These are phyloP conservation scores for Mythimna lalbum DNA, from an alignment of 2,888 invertebrate genomes.

Conservation along the genomic window DNA sequence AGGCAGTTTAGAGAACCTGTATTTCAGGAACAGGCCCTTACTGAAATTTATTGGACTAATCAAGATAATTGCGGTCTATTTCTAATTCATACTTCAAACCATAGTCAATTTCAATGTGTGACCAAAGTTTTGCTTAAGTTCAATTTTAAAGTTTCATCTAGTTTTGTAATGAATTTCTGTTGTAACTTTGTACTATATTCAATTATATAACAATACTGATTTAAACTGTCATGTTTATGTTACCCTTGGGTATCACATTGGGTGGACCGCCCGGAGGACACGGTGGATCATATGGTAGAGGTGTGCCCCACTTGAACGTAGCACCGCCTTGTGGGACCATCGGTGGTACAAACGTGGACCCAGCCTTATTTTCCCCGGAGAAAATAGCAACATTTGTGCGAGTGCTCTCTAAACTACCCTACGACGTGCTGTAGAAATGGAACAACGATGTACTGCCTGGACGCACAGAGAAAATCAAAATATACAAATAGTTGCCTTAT, in stretches of 20 bases:
- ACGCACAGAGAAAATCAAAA: slow-evolving; percentile 70
- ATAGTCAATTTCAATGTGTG: slow-evolving; percentile 47
- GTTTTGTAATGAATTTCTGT: slow-evolving; percentile 51
- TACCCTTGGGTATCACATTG: too few species aligned
- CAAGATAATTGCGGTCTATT: slow-evolving; percentile 9
- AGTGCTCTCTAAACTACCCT: slow-evolving; percentile 77
- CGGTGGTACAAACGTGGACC: slow-evolving; percentile 67
- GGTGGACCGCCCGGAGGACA: too few species aligned
- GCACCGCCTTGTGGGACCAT: too few species aligned
- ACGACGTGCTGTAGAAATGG: slow-evolving; percentile 83
- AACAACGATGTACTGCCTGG: slow-evolving; percentile 68
- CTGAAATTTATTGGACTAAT: too few species aligned
- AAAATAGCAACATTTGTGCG: slow-evolving; percentile 69
- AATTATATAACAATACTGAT: background rate
- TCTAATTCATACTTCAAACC: slow-evolving; percentile 7
- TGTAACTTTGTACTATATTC: slow-evolving; percentile 9
- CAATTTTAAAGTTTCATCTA: slow-evolving; percentile 54
- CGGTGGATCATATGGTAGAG: too few species aligned
- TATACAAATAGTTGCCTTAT: slow-evolving; percentile 80
- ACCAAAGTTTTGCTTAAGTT: slow-evolving; percentile 41
- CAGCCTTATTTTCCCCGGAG: slow-evolving; percentile 70
- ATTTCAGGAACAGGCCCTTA: too few species aligned
- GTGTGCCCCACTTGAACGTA: too few species aligned
- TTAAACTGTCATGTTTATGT: too few species aligned
- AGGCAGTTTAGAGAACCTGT: too few species aligned